Evolutionary conservation across 1,140 invertebrate genomes (phyloP), one percentile per base, ranked within the genome.

Genomic region (Cotesia vestalis): DNA sequence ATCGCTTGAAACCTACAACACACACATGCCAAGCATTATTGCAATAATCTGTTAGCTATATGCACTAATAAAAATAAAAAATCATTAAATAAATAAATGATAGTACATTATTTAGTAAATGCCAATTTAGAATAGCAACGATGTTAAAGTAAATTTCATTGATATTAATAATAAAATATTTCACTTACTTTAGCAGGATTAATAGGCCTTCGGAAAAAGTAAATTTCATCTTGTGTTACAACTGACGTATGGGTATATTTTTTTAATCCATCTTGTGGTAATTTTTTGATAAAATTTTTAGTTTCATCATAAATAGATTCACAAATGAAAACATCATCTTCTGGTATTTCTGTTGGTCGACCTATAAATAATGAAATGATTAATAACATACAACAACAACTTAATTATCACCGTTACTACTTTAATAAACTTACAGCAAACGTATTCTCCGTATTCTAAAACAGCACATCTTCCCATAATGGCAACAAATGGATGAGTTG

Each of bases 141-240:
- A 14, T 14, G 4, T 57, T 27, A 27, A 57, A 12, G 20, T 57
- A 57, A 34, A 68, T 53, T 68, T 20, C 8, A 59, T 38, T 59
- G 40, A 68, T n/a, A 11, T 17, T 53, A 55, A 60, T 36, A 62
- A 62, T n/a, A 62, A 62, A 62, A 14, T 4, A 81, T 83, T 86
- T 5, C 3, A 72, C 70, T 72, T 12, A 94, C 92, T 88, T 93
- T 94, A 71, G 90, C 88, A 20, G 94, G 92, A 83, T 91, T 91
- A 35, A 93, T 91, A 4, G 91, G 87, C 55, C 92, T 91, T 66
- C 93, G 90, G 85, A 97, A 97, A 83, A 92, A 95, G 80, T 95
- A 96, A 52, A 97, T 92, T 89, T 99, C 98, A 88, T 99, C 97
- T 74, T 96, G 92, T 6, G 91, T 94, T 3, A 99, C 96, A 14